Percentiles rank a stretch among this genome's conserved stretches.
phyloP scores from a whole-genome alignment of 2,888 invertebrate species.

The Acanthosepion esculentum region DNA sequence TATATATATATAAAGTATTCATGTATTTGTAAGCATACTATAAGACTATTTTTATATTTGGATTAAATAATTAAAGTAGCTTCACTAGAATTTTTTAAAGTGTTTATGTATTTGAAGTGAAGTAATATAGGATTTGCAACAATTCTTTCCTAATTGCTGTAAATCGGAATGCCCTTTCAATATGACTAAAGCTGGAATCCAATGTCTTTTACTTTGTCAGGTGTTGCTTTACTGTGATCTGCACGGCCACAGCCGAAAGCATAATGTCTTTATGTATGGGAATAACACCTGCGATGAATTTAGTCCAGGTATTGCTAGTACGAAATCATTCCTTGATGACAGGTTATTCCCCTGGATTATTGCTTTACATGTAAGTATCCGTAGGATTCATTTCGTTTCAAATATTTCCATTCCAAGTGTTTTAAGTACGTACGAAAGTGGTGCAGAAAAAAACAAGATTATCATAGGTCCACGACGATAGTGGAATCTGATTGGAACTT shows the following conservation, averaged over 20 bases:
- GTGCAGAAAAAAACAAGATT: no score
- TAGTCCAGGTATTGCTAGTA: slow-evolving; percentile 57
- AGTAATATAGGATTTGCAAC: no score
- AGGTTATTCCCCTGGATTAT: slow-evolving; percentile 74
- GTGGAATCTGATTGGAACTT: no score
- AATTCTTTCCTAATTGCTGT: no score
- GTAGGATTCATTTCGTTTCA: not conserved
- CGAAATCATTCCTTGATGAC: slow-evolving; percentile 70
- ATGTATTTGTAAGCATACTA: no score
- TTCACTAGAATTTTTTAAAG: no score
- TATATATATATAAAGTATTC: no score
- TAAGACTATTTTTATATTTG: no score
- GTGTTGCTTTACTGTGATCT: slow-evolving; percentile 74
- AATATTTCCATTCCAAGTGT: not conserved
- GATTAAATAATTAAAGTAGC: no score
- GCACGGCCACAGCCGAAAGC: slow-evolving; percentile 74
- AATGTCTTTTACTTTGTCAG: slow-evolving; percentile 56
- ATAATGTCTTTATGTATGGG: slow-evolving; percentile 75
- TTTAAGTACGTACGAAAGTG: no score
- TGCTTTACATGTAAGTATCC: slow-evolving; percentile 67
- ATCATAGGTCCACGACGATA: no score
- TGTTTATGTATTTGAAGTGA: no score
- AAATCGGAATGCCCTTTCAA: not conserved
- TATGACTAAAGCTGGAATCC: not conserved
- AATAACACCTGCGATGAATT: slow-evolving; percentile 67